Base-by-base conservation (phyloP, 2,113 vertebrate genomes). In the Tylochromis polylepis region DNA sequence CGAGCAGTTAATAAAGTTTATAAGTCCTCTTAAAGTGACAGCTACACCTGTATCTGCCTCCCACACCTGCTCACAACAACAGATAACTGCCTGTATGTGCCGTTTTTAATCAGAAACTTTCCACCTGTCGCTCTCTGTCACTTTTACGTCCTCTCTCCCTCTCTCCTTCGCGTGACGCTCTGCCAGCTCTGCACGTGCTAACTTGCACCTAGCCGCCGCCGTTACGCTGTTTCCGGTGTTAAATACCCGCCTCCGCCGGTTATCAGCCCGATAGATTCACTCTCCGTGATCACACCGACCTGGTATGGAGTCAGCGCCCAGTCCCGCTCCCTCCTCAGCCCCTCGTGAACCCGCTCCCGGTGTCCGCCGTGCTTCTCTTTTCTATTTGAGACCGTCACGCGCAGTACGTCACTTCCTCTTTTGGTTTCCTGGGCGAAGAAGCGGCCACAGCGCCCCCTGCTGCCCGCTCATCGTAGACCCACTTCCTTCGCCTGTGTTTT, bases 381-480 rank as follows among this genome's bases (percentile, higher is more conserved):
- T 85, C 91, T 90, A 91, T 92, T 87, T 90, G 57, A 31, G 81
- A 79, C 80, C 82, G 43, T 86, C 67, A 75, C 60, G 20, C 3
- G 11, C 46, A 5, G 0, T 2, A 94, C 95, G 95, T 95, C 94
- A 96, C 94, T 95, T 96, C 96, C 96, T 95, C 92, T 93, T 95
- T 95, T 94, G 94, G 94, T 46, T 72, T 38, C 20, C 5, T 15
- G 16, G 5, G 10, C 10, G 15, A 5, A 79, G 53, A 7, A 8
- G 58, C 1, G 31, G 20, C 55, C 75, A 18, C 38, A 88, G 85
- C 89, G 80, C 55, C 87, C 22, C 57, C 92, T 83, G 4, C 51
- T 31, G 93, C 36, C 18, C 22, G 51, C 49, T 8, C 49, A 14
- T 18, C 67, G 24, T 29, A 16, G 41, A 72, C 38, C 22, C 67